Base-by-base conservation (phyloP, 2,888 invertebrate genomes). In the Lordiphosa fenestrarum region DNA sequence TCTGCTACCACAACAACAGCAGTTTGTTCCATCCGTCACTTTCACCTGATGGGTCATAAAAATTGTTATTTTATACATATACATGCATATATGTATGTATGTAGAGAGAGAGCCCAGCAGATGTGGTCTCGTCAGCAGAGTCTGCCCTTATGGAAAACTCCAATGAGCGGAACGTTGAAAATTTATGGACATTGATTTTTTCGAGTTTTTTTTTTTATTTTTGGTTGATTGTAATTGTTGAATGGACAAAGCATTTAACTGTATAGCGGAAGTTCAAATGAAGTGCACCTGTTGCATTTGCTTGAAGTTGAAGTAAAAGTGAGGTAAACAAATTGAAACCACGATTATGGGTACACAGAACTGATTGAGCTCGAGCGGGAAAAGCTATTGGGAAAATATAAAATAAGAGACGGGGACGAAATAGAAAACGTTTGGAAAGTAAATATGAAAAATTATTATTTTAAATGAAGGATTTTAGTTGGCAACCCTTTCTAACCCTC, bases 11-110 rank as follows among this genome's bases (percentile, higher is more conserved):
- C 12, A 47, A 30, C 47, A 44, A 66, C 75, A 68, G 49, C 67
- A 80, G 57, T 63, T 56, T 37, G 56, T 76, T 55, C 70, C 76
- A 80, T 80, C 84, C 83, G 61, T 84, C 84, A 84, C 80, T 80
- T 80, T 80, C 80, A 78, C 80, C 73, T 41, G 65, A 75, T 57
- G 65, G 69, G 76, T 65, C 73, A 73, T 76, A 83, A 76, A 78
- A 76, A 65, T 67, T 65, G 71, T 68, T 60, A 49, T 64, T 72
- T 70, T 67, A 53, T 59, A 53, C 36, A 25, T 47, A 40, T 36
- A 41, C 15, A 35, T 37, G 44, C 23, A 36, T 5, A 25, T 23
- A 33, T 10, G 42, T n/a, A 38, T 37, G 25, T 5, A 19, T 4
- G 23, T 15, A 53, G 51, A 52, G 39, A 46, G 40, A 25, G 15